These are phyloP conservation scores for Notiomystis cincta DNA, from an alignment of 2,113 vertebrate species.

Conservation along the genomic window DNA sequence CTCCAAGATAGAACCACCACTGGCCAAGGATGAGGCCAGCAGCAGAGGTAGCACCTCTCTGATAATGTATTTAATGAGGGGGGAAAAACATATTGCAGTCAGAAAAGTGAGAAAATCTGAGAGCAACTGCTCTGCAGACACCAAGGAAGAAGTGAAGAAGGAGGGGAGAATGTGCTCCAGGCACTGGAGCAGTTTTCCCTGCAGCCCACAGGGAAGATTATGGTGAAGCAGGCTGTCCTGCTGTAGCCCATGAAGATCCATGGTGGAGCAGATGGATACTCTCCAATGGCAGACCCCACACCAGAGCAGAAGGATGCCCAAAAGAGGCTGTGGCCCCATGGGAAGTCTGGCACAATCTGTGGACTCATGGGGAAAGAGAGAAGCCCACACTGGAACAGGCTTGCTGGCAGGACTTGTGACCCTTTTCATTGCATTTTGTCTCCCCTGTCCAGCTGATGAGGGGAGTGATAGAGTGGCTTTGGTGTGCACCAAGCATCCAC, in stretches of 20 bases:
- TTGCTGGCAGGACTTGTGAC: background rate
- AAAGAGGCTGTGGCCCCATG: background rate
- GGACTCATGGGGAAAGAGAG: background rate
- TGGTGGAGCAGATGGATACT: background rate
- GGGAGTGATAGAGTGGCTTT: fast-evolving
- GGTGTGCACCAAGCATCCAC: background rate
- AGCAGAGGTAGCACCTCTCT: background rate
- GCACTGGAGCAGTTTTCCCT: background rate
- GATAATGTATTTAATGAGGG: background rate
- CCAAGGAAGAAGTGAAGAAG: background rate
- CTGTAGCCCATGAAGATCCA: background rate
- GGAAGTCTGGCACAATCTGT: background rate
- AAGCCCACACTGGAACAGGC: background rate
- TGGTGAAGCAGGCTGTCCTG: background rate
- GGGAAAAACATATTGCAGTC: background rate
- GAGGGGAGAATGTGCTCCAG: background rate
- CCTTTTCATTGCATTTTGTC: background rate
- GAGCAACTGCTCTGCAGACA: background rate
- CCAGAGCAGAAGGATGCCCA: background rate
- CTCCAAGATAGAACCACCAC: background rate
- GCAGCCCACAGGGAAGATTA: background rate
- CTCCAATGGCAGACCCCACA: background rate
- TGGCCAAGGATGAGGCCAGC: background rate
- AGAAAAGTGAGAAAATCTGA: background rate
- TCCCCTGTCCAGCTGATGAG: background rate